Percentiles rank a stretch among this genome's conserved stretches.
These are phyloP conservation scores for Isoperla grammatica DNA, from an alignment of 2,888 invertebrate genomes.

Conservation along the genomic window DNA sequence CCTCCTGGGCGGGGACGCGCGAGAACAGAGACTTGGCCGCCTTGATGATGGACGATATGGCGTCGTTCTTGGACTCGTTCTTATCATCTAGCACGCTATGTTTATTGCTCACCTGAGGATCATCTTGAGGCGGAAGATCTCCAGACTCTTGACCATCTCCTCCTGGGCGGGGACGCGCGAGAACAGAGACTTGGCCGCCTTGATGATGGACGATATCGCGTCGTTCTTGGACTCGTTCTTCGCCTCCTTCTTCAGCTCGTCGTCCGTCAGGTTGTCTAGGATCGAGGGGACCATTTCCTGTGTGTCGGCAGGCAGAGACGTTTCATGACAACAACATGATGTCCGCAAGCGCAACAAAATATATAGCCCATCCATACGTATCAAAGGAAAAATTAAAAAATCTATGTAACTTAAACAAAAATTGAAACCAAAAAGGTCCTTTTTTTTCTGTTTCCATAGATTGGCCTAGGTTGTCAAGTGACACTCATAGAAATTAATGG, in stretches of 20 bases:
- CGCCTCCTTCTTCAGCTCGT: slow-evolving; percentile 92
- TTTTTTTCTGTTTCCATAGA: too few relatives aligned
- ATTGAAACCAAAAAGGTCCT: too few relatives aligned
- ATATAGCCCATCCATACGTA: slow-evolving; percentile 1
- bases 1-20: slow-evolving; percentile 79
- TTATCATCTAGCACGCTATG: too few relatives aligned
- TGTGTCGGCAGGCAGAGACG: too few relatives aligned
- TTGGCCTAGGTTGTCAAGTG: too few relatives aligned
- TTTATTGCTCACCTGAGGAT: slow-evolving; percentile 56
- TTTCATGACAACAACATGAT: too few relatives aligned
- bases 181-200: slow-evolving; percentile 85
- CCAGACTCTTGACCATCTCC: slow-evolving; percentile 71
- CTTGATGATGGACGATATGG: slow-evolving; percentile 90
- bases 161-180: slow-evolving; percentile 80
- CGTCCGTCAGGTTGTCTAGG: slow-evolving; percentile 88
- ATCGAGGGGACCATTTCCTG: slow-evolving; percentile 87
- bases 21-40: slow-evolving; percentile 85
- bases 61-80: slow-evolving; percentile 93
- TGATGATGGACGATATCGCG: slow-evolving; percentile 89
- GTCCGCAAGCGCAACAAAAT: neutral
- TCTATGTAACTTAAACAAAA: too few relatives aligned
- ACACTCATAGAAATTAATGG: too few relatives aligned
- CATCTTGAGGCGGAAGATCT: slow-evolving; percentile 95
- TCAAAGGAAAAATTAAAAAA: neutral
- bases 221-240: slow-evolving; percentile 95